Evolutionary conservation across 1,140 invertebrate genomes (phyloP).

Genomic region (Conus betulinus): DNA sequence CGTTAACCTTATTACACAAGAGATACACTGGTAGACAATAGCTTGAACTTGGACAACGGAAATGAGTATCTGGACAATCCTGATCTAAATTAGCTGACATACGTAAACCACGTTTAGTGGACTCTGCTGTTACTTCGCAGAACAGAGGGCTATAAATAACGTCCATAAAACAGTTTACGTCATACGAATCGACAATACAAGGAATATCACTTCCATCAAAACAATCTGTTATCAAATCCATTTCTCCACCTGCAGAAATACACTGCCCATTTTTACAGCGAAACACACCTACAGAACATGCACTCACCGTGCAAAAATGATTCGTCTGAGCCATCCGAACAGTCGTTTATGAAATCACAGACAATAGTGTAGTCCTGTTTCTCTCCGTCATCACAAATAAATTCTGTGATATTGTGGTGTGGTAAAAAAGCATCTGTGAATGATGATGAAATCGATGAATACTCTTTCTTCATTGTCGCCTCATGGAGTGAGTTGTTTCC

Average conservation of each 20-base stretch:
- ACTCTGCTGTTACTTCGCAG: too few relatives aligned
- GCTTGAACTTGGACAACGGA: background rate
- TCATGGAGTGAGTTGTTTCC: too few relatives aligned
- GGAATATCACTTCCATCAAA: background rate
- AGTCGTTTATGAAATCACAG: constrained; percentile 11
- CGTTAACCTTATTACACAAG: constrained; percentile 12
- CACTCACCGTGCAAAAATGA: background rate
- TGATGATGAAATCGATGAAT: too few relatives aligned
- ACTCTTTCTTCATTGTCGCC: too few relatives aligned
- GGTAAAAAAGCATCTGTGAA: too few relatives aligned
- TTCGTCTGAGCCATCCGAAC: constrained; percentile 10
- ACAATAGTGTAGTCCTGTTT: background rate
- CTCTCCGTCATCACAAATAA: constrained; percentile 3
- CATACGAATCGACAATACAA: too few relatives aligned
- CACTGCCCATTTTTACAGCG: constrained; percentile 21
- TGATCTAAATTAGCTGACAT: background rate
- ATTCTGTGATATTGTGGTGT: background rate
- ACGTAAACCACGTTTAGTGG: background rate
- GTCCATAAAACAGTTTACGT: too few relatives aligned
- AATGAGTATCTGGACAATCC: constrained; percentile 16
- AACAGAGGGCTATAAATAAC: too few relatives aligned
- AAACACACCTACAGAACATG: background rate
- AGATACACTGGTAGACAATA: background rate
- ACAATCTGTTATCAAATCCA: background rate
- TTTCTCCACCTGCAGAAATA: background rate